Conservation (phyloP, 2,888 invertebrate genomes). For the Sabatieria punctata region DNA sequence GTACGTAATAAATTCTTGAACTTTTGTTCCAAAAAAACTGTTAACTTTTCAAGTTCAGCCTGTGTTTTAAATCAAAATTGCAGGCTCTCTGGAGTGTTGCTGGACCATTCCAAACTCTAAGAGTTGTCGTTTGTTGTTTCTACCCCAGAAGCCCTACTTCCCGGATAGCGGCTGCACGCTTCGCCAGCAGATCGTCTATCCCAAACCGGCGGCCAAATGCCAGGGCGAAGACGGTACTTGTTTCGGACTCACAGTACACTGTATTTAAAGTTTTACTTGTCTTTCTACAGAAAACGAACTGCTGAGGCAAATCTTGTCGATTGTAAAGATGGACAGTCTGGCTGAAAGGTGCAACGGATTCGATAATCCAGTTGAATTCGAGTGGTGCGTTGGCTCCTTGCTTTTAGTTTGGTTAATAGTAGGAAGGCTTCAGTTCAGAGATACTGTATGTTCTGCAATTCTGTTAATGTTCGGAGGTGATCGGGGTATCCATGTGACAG, state of each 20-base stretch:
- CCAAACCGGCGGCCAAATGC: conserved; percentile 6
- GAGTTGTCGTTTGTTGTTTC: conserved; percentile 33
- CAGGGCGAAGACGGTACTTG: not conserved
- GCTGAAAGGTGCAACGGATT: conserved; percentile 23
- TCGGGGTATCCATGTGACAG: too few relatives aligned
- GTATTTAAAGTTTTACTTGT: too few relatives aligned
- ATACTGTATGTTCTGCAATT: too few relatives aligned
- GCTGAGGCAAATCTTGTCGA: conserved; percentile 18
- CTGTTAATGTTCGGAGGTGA: too few relatives aligned
- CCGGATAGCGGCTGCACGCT: conserved; percentile 39
- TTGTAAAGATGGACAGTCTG: conserved; percentile 21
- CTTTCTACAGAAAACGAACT: too few relatives aligned
- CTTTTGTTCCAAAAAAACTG: too few relatives aligned
- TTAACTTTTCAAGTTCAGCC: too few relatives aligned
- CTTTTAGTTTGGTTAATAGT: too few relatives aligned
- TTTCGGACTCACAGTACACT: not conserved
- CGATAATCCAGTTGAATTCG: conserved; percentile 22
- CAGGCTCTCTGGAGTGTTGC: not conserved
- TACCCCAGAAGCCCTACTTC: conserved; percentile 43
- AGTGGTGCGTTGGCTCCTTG: conserved; percentile 20
- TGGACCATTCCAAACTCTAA: not conserved
- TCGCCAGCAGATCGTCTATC: conserved; percentile 37
- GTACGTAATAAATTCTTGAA: too few relatives aligned
- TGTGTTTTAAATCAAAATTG: not conserved
- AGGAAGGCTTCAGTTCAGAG: too few relatives aligned